Evolutionary conservation across 2,113 vertebrate species (phyloP).

Genomic region (Corythoichthys haematopterus): DNA sequence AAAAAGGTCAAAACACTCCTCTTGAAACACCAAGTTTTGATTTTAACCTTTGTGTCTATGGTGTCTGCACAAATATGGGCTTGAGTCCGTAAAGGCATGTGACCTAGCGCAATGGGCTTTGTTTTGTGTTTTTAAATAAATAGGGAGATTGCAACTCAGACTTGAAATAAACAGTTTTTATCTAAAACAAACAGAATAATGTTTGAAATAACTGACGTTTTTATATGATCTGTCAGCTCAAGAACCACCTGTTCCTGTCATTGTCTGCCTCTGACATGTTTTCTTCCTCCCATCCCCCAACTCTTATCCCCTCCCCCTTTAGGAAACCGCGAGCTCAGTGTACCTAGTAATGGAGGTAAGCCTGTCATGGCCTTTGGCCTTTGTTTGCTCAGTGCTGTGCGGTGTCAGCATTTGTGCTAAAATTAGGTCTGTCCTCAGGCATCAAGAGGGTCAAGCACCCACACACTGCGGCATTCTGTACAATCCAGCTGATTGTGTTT

Average conservation of each 20-base stretch:
- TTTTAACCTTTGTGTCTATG: background rate
- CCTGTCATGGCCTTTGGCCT: conserved; percentile 23
- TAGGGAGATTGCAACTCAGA: background rate
- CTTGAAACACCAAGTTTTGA: no score
- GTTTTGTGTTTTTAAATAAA: background rate
- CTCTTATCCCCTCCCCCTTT: conserved; percentile 39
- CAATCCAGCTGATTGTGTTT: background rate
- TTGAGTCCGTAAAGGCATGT: no score
- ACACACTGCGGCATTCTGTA: background rate
- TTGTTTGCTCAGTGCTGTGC: conserved; percentile 40
- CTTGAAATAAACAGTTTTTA: background rate
- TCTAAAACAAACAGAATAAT: background rate
- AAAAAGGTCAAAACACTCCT: background rate
- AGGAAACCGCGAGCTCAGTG: conserved; percentile 95
- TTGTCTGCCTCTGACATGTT: conserved; percentile 38
- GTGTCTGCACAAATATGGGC: no score
- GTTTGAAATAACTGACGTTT: background rate
- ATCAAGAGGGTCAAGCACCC: conserved; percentile 4
- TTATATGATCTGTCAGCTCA: background rate
- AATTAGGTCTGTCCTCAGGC: conserved; percentile 44
- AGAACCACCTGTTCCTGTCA: conserved; percentile 23
- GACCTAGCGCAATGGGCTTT: no score
- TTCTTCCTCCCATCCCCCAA: conserved; percentile 24
- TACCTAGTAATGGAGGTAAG: conserved; percentile 99
- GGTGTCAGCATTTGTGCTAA: conserved; percentile 37